These are phyloP conservation scores for Alauda arvensis DNA, from an alignment of 2,797 vertebrate species.

Conservation along the genomic window DNA sequence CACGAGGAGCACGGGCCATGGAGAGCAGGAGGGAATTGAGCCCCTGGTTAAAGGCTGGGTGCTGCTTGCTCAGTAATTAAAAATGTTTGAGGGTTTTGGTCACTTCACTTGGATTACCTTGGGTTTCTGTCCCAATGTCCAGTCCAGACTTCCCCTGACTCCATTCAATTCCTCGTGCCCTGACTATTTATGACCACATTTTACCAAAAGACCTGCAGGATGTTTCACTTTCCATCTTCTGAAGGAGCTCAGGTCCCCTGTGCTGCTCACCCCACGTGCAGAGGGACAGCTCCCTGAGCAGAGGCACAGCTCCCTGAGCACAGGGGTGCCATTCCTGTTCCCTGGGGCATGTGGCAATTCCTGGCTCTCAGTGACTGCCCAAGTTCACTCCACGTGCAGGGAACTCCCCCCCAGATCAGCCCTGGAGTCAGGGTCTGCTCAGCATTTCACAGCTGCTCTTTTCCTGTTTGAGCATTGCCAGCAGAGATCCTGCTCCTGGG, in stretches of 20 bases:
- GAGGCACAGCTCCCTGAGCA: too few relatives aligned
- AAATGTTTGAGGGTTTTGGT: not conserved
- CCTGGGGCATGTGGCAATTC: not conserved
- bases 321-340: not conserved
- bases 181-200: not conserved
- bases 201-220: not conserved
- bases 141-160: too few relatives aligned
- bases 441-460: not conserved
- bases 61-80: not conserved
- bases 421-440: not conserved
- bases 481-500: not conserved
- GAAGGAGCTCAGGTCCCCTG: not conserved
- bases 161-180: too few relatives aligned
- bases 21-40: not conserved
- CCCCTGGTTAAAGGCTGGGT: not conserved
- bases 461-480: not conserved
- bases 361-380: not conserved
- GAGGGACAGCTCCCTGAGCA: not conserved
- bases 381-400: not conserved
- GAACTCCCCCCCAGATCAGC: not conserved
- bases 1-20: not conserved
- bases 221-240: not conserved
- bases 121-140: not conserved
- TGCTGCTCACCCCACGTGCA: accelerated
- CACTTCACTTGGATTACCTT: not conserved